A percentile compares a stretch with the other conserved stretches of the same genome.
Conservation (phyloP, 2,113 vertebrate genomes). For the Excalfactoria chinensis region DNA sequence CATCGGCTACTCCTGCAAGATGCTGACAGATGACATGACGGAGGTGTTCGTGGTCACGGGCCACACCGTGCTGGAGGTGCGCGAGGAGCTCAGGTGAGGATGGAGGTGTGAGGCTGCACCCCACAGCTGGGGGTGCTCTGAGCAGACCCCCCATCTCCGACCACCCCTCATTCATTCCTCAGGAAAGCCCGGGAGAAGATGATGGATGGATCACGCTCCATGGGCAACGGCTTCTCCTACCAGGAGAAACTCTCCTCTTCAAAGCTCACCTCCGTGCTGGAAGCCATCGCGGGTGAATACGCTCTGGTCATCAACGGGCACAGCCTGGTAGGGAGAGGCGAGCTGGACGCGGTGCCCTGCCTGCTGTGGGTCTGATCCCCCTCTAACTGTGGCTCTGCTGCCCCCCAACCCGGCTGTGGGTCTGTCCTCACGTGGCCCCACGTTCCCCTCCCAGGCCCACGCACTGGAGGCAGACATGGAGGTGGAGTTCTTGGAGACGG, state of each 20-base stretch:
- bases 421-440: not conserved
- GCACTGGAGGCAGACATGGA: conserved; percentile 96
- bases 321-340: conserved; percentile 85
- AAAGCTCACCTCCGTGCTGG: conserved; percentile 81
- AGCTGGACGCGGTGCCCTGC: rapidly evolving
- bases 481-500: conserved; percentile 89
- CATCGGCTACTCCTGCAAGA: conserved; percentile 96
- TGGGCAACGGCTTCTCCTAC: conserved; percentile 81
- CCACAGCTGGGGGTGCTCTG: not conserved
- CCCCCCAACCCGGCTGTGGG: too few relatives aligned
- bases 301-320: conserved; percentile 92
- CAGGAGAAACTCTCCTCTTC: conserved; percentile 72
- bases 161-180: not conserved
- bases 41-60: conserved; percentile 91
- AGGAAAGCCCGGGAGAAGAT: conserved; percentile 91
- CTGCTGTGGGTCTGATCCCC: rapidly evolving
- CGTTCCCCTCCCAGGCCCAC: conserved; percentile 81
- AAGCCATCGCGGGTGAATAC: conserved; percentile 89
- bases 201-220: conserved; percentile 75
- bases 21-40: conserved; percentile 92
- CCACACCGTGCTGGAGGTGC: conserved; percentile 90
- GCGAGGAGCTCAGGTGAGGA: conserved; percentile 90
- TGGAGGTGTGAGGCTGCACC: too few relatives aligned
- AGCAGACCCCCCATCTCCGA: rapidly evolving
- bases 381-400: too few relatives aligned